Conservation (phyloP, 2,797 vertebrate genomes). For the Leptodactylus fallax region DNA sequence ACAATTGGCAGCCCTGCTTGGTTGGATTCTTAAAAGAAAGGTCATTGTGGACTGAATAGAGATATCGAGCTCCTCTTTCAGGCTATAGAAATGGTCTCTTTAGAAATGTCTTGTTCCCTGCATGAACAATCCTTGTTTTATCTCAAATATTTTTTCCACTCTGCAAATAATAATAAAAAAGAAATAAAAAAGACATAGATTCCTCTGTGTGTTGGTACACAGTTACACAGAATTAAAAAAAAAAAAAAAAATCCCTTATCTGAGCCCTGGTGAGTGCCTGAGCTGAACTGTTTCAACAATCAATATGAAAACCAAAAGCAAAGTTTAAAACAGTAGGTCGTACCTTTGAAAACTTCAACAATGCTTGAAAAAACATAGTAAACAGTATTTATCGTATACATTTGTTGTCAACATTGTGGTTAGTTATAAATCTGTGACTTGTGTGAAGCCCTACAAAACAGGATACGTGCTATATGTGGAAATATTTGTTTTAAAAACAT, state of each 20-base stretch:
- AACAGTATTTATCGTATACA: background rate
- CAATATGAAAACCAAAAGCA: slow-evolving; percentile 30
- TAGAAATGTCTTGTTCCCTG: slow-evolving; percentile 60
- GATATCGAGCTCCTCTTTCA: slow-evolving; percentile 59
- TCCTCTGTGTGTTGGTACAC: slow-evolving; percentile 44
- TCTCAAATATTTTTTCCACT: slow-evolving; percentile 53
- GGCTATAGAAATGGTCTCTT: slow-evolving; percentile 58
- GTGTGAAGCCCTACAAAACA: background rate
- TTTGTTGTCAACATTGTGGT: background rate
- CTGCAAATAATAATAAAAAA: slow-evolving; percentile 48
- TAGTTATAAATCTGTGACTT: background rate
- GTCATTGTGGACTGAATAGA: slow-evolving; percentile 55
- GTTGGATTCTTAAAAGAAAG: slow-evolving; percentile 61
- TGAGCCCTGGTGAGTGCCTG: background rate
- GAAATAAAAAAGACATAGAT: slow-evolving; percentile 42
- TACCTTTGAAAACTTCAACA: slow-evolving; percentile 20
- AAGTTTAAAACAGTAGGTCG: slow-evolving; percentile 17
- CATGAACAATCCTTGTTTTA: slow-evolving; percentile 57
- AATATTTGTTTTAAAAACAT: background rate
- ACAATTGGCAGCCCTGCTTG: slow-evolving; percentile 56
- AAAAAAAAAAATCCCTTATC: slow-evolving; percentile 35
- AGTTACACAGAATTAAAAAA: slow-evolving; percentile 24
- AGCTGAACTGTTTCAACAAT: slow-evolving; percentile 11
- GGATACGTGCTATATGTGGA: background rate
- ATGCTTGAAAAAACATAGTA: background rate